These are phyloP conservation scores for Acronicta leporina DNA, from an alignment of 2,888 invertebrate genomes.

Conservation along the genomic window DNA sequence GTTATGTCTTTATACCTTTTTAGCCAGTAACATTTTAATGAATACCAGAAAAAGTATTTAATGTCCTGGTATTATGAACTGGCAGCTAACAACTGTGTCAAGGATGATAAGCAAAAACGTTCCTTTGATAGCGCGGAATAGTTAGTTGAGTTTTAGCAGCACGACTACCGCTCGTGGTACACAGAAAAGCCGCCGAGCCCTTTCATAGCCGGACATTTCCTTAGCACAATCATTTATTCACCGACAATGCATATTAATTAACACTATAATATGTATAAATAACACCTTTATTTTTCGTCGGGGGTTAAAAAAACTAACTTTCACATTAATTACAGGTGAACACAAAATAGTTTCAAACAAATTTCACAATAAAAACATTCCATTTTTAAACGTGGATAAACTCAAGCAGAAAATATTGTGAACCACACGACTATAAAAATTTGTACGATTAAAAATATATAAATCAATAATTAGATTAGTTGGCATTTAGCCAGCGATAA, in stretches of 20 bases:
- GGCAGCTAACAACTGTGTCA: constrained; percentile 68
- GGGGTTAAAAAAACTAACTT: too few species aligned
- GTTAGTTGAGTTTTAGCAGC: constrained; percentile 55
- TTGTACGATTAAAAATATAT: constrained; percentile 23
- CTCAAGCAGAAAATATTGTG: too few species aligned
- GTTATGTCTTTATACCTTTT: not conserved
- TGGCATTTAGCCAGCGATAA: constrained; percentile 72
- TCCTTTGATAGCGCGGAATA: constrained; percentile 68
- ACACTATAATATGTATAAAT: too few species aligned
- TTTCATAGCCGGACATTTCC: constrained; percentile 58
- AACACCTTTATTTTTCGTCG: too few species aligned
- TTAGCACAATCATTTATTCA: constrained; percentile 16
- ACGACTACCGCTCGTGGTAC: constrained; percentile 29
- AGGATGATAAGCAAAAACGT: constrained; percentile 78
- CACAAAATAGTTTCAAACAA: too few species aligned
- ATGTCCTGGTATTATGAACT: constrained; percentile 26
- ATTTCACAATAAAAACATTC: too few species aligned
- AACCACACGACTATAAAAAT: constrained; percentile 3
- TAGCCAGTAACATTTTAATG: constrained; percentile 2
- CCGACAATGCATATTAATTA: too few species aligned
- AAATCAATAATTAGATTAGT: constrained; percentile 46
- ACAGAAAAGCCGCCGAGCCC: constrained; percentile 30
- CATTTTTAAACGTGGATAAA: not conserved
- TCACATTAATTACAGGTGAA: too few species aligned
- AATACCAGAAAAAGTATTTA: constrained; percentile 5